Conservation (phyloP, 2,888 invertebrate genomes). For the Plebejus anna region DNA sequence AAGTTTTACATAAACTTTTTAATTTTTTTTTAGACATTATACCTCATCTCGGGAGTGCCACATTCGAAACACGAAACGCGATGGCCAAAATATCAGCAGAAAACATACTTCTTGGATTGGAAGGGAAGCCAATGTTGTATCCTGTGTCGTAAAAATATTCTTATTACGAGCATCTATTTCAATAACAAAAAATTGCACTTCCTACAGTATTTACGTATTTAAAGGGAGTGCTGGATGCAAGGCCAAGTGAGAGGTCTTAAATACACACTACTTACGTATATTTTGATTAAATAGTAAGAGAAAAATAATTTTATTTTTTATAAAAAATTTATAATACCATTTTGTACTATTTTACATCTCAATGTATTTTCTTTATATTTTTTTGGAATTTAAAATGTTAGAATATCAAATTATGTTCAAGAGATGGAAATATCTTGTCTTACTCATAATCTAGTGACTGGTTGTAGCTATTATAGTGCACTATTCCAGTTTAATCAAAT, state of each 20-base stretch:
- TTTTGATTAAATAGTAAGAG: no score
- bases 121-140: constrained; percentile 77
- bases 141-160: constrained; percentile 40
- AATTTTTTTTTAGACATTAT: constrained; percentile 81
- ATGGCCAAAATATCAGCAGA: constrained; percentile 89
- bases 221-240: neutral
- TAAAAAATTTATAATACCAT: no score
- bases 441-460: neutral
- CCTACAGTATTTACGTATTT: neutral
- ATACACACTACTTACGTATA: no score
- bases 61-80: constrained; percentile 83
- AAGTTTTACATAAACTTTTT: no score
- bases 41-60: constrained; percentile 93
- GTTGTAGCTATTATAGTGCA: neutral
- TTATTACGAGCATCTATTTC: neutral
- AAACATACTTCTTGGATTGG: constrained; percentile 86
- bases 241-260: neutral
- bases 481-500: neutral
- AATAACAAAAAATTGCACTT: neutral
- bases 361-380: no score
- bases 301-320: no score
- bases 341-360: no score
- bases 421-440: neutral
- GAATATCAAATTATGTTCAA: neutral
- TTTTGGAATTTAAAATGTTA: neutral